Evolutionary conservation across 30 jellyfish, hydroid and myxozoan species (phyloP).

Genomic region (Hydractinia symbiolongicarpus): DNA sequence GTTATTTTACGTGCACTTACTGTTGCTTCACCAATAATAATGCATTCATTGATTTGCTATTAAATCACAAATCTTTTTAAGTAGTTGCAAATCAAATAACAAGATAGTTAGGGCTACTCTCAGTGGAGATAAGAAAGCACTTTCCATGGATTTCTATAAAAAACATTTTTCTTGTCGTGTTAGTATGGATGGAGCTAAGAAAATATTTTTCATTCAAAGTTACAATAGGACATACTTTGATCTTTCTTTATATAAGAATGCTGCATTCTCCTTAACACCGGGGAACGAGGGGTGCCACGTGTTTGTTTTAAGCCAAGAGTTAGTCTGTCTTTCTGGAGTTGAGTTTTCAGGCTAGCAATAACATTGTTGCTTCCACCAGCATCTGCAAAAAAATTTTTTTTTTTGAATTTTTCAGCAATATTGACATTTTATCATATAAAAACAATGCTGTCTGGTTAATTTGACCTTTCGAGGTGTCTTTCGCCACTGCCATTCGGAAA

Average conservation of each 20-base stretch:
- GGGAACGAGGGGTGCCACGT: background rate
- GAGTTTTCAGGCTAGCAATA: constrained; percentile 17
- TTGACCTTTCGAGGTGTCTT: background rate
- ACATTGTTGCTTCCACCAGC: constrained; percentile 9
- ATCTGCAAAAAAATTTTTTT: background rate
- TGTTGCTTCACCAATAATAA: too few species aligned
- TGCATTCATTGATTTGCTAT: too few species aligned
- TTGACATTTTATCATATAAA: too few species aligned
- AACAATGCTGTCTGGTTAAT: too few species aligned
- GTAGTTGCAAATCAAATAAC: too few species aligned
- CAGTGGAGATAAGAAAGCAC: too few species aligned
- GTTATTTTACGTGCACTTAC: too few species aligned
- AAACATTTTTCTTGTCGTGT: background rate
- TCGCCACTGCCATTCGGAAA: constrained; percentile 27
- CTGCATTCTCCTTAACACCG: constrained; percentile 13
- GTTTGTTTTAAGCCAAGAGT: constrained; percentile 23
- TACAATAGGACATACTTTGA: constrained; percentile 1
- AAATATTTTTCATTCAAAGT: too few species aligned
- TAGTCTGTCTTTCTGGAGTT: background rate
- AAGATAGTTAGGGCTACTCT: too few species aligned
- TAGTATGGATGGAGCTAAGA: background rate
- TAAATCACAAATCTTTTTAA: too few species aligned
- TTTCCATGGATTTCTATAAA: background rate
- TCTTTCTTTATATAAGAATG: background rate
- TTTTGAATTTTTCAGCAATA: too few species aligned